phyloP scores from a whole-genome alignment of 2,888 invertebrate species.

The Auanema freiburgensis region DNA sequence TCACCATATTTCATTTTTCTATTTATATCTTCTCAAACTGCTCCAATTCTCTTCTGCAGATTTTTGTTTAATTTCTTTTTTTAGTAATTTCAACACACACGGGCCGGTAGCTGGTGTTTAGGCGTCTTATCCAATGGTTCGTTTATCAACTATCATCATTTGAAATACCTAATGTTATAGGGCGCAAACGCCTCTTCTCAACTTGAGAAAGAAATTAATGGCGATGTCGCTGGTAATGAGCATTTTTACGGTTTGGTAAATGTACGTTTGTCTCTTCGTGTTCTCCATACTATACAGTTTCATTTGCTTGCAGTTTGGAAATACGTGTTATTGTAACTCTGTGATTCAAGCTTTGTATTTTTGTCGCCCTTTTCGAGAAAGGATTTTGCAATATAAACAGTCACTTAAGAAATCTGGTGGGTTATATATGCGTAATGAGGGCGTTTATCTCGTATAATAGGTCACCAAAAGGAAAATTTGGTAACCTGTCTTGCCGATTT shows the following conservation, averaged over 20 bases:
- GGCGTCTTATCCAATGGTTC: too few relatives aligned
- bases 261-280: constrained; percentile 72
- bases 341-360: constrained; percentile 98
- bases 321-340: constrained; percentile 99
- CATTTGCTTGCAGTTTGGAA: constrained; percentile 77
- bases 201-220: constrained; percentile 97
- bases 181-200: constrained; percentile 99
- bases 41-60: too few relatives aligned
- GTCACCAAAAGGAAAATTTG: constrained; percentile 81
- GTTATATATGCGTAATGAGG: constrained; percentile 1
- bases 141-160: not conserved
- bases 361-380: constrained; percentile 97
- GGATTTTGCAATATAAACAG: constrained; percentile 75
- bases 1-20: too few relatives aligned
- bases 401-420: constrained; percentile 20
- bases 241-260: constrained; percentile 99
- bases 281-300: not conserved
- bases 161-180: constrained; percentile 67
- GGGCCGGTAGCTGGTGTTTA: too few relatives aligned
- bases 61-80: too few relatives aligned
- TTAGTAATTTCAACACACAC: too few relatives aligned
- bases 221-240: constrained; percentile 97
- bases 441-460: constrained; percentile 24
- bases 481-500: constrained; percentile 96
- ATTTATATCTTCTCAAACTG: too few relatives aligned